These are phyloP conservation scores for Protaetia brevitarsis DNA, from an alignment of 1,140 invertebrate species.

Conservation along the genomic window DNA sequence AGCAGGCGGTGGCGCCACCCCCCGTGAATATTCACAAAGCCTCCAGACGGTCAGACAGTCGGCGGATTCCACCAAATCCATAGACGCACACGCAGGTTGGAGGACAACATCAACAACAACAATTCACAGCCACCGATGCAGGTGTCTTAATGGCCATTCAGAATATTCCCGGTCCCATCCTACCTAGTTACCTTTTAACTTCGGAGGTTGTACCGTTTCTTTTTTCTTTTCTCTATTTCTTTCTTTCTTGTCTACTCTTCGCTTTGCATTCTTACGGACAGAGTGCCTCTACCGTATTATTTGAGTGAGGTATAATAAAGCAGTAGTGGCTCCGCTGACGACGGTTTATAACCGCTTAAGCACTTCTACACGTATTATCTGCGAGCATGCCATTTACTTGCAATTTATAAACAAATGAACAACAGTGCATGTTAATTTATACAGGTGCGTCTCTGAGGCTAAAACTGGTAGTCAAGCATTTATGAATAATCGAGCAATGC, in stretches of 20 bases:
- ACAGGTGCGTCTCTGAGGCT: no score
- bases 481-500: no score
- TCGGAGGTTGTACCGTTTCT: not conserved
- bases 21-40: constrained; percentile 11
- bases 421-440: no score
- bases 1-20: constrained; percentile 21
- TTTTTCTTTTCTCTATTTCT: not conserved
- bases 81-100: not conserved
- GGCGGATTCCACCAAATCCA: not conserved
- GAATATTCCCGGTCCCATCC: constrained; percentile 8
- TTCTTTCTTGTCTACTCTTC: not conserved
- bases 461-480: no score
- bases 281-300: no score
- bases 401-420: no score
- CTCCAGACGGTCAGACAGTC: not conserved
- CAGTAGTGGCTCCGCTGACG: no score
- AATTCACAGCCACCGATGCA: constrained; percentile 9
- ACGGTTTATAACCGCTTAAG: no score
- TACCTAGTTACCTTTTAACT: constrained; percentile 16
- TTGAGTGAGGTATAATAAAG: no score
- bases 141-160: constrained; percentile 22
- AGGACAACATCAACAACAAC: constrained; percentile 8
- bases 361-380: no score
- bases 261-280: not conserved
- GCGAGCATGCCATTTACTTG: no score